Percentiles rank a stretch among this genome's conserved stretches.
Conservation (phyloP, 1,140 invertebrate species). For the Mercenaria mercenaria region DNA sequence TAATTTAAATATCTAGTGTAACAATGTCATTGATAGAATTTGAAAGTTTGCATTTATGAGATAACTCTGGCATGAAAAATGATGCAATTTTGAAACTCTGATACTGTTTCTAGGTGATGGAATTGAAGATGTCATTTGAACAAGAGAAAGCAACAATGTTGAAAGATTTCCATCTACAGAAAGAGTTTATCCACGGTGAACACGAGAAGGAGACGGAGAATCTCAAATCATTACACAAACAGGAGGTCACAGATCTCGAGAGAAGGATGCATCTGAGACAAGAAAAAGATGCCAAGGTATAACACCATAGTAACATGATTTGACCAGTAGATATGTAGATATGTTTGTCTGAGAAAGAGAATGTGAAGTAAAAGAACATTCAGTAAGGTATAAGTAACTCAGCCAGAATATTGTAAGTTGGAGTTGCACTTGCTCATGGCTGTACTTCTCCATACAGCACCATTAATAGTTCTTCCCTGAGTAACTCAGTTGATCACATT, state of each 20-base stretch:
- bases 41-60: no score
- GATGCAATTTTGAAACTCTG: no score
- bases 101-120: constrained; percentile 76
- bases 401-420: no score
- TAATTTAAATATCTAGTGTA: no score
- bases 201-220: constrained; percentile 82
- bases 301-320: neutral
- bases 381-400: no score
- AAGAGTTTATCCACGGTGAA: constrained; percentile 79
- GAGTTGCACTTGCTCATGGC: no score
- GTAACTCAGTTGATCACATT: no score
- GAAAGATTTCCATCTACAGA: constrained; percentile 81
- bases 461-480: no score
- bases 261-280: constrained; percentile 73
- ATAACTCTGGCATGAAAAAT: no score
- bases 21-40: no score
- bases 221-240: constrained; percentile 77
- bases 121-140: constrained; percentile 80
- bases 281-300: constrained; percentile 81
- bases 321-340: neutral
- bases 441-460: no score
- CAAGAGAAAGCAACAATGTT: constrained; percentile 80
- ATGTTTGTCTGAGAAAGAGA: neutral
- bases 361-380: no score
- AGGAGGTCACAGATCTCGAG: constrained; percentile 78